Base-by-base conservation (phyloP, 2,888 invertebrate genomes). In the Parascotia fuliginaria region DNA sequence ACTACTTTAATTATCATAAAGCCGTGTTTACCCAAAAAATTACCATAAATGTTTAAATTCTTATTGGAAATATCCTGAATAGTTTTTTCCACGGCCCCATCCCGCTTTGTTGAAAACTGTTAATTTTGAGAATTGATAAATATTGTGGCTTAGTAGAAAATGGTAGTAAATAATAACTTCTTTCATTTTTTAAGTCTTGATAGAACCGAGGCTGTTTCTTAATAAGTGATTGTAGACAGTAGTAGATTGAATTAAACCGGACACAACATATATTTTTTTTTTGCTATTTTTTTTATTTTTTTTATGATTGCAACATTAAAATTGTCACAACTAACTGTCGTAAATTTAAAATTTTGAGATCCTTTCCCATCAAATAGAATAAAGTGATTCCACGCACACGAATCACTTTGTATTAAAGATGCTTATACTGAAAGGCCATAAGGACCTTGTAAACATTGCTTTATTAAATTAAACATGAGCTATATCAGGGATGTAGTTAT, bases 381-480 rank as follows among this genome's bases (percentile, higher is more conserved):
- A 12, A 37, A 24, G 24, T 37, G 6, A 12, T 19, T n/a, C 28
- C 36, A 11, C 3, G 14, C 36, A 37, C 11, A 11, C 14, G 14
- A 38, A 14, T 28, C 13, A 31, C 16, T 19, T 15, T 5, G 32
- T 14, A 11, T 40, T 14, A 15, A 19, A 3, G 2, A 2, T 19
- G 5, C 2, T 19, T 19, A 19, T 3, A 3, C 19, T 5, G 2
- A 19, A 19, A 19, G 5, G 2, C 19, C 19, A 19, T 3, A 19
- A 5, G 19, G 19, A 3, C 3, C 19, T 2, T n/a, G n/a, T n/a
- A 19, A 3, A 19, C 19, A 19, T 5, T 19, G 19, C 19, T 27
- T 5, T 11, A 3, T 4, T 3, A 19, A 47, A 62, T 82, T 84
- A 88, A 11, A 89, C 81, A 39, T 83, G 78, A 48, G 85, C 80